Evolutionary conservation across 2,797 vertebrate species (phyloP).

Genomic region (Tamandua tetradactyla): DNA sequence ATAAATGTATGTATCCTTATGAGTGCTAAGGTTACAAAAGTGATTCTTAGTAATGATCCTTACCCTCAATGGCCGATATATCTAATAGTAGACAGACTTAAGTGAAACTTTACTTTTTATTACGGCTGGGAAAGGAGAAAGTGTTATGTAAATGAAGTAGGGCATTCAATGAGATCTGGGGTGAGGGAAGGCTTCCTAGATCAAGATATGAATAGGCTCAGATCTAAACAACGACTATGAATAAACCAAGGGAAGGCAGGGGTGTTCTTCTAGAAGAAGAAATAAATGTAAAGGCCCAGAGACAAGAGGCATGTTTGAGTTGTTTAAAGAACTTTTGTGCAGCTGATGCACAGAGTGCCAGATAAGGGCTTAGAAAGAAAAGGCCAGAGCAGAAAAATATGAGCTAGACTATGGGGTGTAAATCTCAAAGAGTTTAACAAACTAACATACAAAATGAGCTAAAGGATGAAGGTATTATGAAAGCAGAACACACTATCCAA

Average conservation of each 20-base stretch:
- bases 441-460: not conserved
- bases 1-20: not conserved
- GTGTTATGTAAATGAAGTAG: not conserved
- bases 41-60: not conserved
- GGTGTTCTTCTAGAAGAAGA: not conserved
- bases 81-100: not conserved
- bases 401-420: not conserved
- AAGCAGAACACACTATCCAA: constrained; percentile 15
- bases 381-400: not conserved
- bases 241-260: not conserved
- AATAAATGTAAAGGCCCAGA: not conserved
- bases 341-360: not conserved
- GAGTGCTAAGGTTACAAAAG: not conserved
- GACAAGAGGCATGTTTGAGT: not conserved
- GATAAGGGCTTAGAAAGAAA: not conserved
- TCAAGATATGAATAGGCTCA: not conserved
- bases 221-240: not conserved
- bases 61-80: not conserved
- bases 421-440: constrained; percentile 27
- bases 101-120: not conserved
- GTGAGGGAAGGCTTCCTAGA: not conserved
- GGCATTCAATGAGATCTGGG: not conserved
- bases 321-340: not conserved
- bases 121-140: not conserved
- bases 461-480: constrained; percentile 3